Percentiles rank a stretch among this genome's conserved stretches.
Conservation (phyloP, 2,113 vertebrate species). For the Grammomys surdaster region DNA sequence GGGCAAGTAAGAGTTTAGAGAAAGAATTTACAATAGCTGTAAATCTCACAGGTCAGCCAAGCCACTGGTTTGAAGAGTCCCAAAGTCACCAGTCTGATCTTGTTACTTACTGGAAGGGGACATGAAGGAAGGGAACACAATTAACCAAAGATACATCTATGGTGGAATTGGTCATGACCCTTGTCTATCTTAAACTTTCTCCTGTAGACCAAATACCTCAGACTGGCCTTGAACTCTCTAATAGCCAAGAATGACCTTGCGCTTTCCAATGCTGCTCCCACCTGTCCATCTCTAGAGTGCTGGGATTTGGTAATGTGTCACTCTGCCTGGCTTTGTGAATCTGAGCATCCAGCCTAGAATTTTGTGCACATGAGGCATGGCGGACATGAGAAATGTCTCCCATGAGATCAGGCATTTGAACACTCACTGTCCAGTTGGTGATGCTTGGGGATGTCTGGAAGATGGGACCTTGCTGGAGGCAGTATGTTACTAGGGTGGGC, state of each 20-base stretch:
- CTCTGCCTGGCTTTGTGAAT: background rate
- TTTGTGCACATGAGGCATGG: background rate
- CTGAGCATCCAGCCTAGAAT: background rate
- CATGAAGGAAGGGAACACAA: background rate
- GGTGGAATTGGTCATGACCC: background rate
- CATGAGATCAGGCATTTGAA: background rate
- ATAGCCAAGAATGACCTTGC: background rate
- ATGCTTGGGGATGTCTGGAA: background rate
- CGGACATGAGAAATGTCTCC: background rate
- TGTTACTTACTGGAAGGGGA: background rate
- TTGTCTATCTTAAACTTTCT: background rate
- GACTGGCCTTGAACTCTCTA: background rate
- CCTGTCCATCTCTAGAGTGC: background rate
- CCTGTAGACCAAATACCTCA: background rate
- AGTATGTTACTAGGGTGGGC: background rate
- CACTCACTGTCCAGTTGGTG: background rate
- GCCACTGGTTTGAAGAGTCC: conserved; percentile 29
- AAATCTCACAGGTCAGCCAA: background rate
- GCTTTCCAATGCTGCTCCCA: background rate
- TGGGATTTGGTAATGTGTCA: background rate
- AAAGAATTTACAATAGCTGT: conserved; percentile 67
- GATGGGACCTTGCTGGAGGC: background rate
- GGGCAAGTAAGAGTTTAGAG: conserved; percentile 48
- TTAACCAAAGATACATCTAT: background rate
- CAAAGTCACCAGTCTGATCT: conserved; percentile 28